Evolutionary conservation across 1,140 invertebrate genomes (phyloP), one percentile per base, ranked within the genome.

Genomic region (Caerostris extrusa): DNA sequence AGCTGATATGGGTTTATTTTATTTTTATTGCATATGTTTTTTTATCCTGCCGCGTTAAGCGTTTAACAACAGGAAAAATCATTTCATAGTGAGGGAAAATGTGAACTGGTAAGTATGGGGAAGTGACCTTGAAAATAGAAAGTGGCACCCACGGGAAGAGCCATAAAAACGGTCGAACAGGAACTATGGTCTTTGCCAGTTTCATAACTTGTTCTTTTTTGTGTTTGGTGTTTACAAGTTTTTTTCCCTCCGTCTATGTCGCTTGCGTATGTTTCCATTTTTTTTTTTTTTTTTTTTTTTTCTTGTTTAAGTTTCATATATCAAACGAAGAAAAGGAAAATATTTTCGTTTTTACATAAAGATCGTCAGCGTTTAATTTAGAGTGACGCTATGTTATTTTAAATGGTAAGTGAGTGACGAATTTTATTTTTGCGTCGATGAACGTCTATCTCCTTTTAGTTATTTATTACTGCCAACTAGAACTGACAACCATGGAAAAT

Each of bases 131-230:
- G 86, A 88, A 67, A 64, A 64, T 53, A 55, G 58, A 67, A 88
- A 88, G 61, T 61, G 50, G 86, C 50, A 88, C 61, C 86, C 86
- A n/a, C n/a, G 86, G 86, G 67, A 88, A 88, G 86, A 88, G 86
- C 6, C 61, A 67, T 67, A 53, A 88, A n/a, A 88, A 64, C 58
- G 58, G 58, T 53, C 86, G 58, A 88, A 14, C 86, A 88, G 61
- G 86, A 67, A 85, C 83, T 85, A 85, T 85, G 83, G 83, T 85
- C 17, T n/a, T 85, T 85, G 83, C n/a, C 56, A 34, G 83, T 85
- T 85, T 58, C 19, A 60, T 85, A 58, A 85, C n/a, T 85, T 85
- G 14, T 7, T 58, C 19, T 10, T 85, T n/a, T 60, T 34, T 58
- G n/a, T 8, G 53, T 14, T 60, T 34, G 34, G 34, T 34, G 34